Evolutionary conservation across 1,140 invertebrate species (phyloP).

Genomic region (Bombus vancouverensis): DNA sequence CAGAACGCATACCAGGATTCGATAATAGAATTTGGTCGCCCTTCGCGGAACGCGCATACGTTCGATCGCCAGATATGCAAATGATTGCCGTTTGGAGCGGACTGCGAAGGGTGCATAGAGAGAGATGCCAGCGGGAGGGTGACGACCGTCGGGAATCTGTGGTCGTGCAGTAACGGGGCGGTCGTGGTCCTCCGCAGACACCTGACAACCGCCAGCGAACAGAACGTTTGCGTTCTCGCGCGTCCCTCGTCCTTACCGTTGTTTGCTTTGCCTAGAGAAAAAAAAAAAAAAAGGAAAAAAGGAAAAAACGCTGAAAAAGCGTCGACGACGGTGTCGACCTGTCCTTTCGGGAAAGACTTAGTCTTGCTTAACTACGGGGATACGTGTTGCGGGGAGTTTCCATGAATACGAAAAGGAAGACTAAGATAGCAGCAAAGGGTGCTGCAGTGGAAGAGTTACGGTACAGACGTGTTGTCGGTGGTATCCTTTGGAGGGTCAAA

Average conservation of each 20-base stretch:
- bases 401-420: constrained; percentile 35
- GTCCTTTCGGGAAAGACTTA: constrained; percentile 7
- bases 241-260: not conserved
- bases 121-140: constrained; percentile 64
- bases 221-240: constrained; percentile 2
- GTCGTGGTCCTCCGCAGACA: constrained; percentile 59
- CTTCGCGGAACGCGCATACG: constrained; percentile 67
- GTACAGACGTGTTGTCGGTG: no score
- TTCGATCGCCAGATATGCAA: constrained; percentile 72
- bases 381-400: constrained; percentile 31
- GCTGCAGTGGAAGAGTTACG: constrained; percentile 1
- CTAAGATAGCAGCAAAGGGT: not conserved
- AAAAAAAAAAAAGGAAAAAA: not conserved
- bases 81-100: constrained; percentile 65
- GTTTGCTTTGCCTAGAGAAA: not conserved
- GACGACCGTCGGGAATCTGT: constrained; percentile 61
- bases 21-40: constrained; percentile 74
- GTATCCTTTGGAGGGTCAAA: not conserved
- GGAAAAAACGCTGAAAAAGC: constrained; percentile 28
- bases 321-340: not conserved
- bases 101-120: constrained; percentile 47
- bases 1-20: constrained; percentile 64
- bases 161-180: constrained; percentile 1
- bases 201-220: constrained; percentile 12
- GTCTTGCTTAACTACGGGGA: not conserved